Conservation (phyloP, 1,140 invertebrate genomes). For the Temnothorax nylanderi region DNA sequence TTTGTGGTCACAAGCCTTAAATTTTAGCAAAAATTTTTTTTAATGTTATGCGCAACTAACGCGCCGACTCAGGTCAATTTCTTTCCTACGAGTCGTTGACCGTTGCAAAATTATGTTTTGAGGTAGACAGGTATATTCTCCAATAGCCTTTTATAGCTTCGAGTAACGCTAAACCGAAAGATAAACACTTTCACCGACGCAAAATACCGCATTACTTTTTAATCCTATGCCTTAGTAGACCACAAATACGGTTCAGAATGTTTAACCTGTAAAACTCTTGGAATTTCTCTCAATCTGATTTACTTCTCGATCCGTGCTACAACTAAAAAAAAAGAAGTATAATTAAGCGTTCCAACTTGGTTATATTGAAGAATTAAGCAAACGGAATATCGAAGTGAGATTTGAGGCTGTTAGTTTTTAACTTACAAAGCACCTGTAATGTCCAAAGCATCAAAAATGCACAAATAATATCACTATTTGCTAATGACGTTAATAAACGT, state of each 20-base stretch:
- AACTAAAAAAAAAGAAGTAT: constrained; percentile 48
- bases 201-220: constrained; percentile 77
- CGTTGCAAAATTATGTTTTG: constrained; percentile 83
- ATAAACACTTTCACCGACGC: constrained; percentile 76
- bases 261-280: constrained; percentile 52
- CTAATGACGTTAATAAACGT: constrained; percentile 11
- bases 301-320: constrained; percentile 51
- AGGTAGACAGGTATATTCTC: constrained; percentile 86
- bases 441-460: background rate
- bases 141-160: constrained; percentile 83
- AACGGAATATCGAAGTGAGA: background rate
- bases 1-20: constrained; percentile 79
- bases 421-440: background rate
- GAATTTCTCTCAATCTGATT: constrained; percentile 58
- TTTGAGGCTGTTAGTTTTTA: constrained; percentile 11
- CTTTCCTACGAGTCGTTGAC: constrained; percentile 67
- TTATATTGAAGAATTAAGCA: constrained; percentile 5
- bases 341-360: background rate
- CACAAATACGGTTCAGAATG: constrained; percentile 69
- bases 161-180: constrained; percentile 81
- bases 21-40: constrained; percentile 77
- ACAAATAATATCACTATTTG: constrained; percentile 24
- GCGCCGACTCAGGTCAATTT: constrained; percentile 68
- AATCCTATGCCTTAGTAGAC: constrained; percentile 74
- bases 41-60: constrained; percentile 78